Conservation (phyloP, 2,113 vertebrate species). For the Boleophthalmus pectinirostris region DNA sequence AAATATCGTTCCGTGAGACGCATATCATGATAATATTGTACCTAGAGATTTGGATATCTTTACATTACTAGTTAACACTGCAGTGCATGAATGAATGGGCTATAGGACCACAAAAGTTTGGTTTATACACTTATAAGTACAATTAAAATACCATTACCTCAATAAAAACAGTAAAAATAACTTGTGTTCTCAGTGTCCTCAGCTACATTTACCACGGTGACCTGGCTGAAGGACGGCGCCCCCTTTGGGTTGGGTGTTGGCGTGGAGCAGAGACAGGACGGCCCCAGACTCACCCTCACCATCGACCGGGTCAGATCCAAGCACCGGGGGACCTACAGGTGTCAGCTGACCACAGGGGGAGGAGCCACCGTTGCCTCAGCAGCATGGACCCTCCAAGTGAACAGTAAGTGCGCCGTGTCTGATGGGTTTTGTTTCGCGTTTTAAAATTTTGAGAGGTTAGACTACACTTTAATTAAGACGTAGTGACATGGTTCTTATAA, state of each 20-base stretch:
- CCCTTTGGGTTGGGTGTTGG: not conserved
- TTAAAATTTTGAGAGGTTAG: too few relatives aligned
- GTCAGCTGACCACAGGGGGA: slow-evolving; percentile 34
- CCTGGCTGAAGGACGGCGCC: slow-evolving; percentile 37
- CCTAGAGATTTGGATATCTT: too few relatives aligned
- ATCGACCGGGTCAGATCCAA: slow-evolving; percentile 32
- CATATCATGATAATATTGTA: too few relatives aligned
- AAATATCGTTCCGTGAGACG: too few relatives aligned
- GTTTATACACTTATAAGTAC: too few relatives aligned
- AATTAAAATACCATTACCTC: too few relatives aligned
- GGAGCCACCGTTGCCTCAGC: slow-evolving; percentile 7
- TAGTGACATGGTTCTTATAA: too few relatives aligned
- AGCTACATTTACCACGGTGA: slow-evolving; percentile 13
- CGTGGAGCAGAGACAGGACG: slow-evolving; percentile 31
- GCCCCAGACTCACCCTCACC: slow-evolving; percentile 14
- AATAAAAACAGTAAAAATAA: too few relatives aligned
- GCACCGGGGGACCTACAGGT: slow-evolving; percentile 34
- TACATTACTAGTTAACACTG: too few relatives aligned
- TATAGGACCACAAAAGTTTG: too few relatives aligned
- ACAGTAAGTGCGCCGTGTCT: slow-evolving; percentile 25
- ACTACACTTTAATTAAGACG: too few relatives aligned
- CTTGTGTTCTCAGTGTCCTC: slow-evolving; percentile 20
- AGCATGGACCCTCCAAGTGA: slow-evolving; percentile 29
- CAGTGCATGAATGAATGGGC: not conserved
- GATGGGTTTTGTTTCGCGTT: not conserved